Evolutionary conservation across 2,888 invertebrate genomes (phyloP).

Genomic region (Patella ulyssiponensis): DNA sequence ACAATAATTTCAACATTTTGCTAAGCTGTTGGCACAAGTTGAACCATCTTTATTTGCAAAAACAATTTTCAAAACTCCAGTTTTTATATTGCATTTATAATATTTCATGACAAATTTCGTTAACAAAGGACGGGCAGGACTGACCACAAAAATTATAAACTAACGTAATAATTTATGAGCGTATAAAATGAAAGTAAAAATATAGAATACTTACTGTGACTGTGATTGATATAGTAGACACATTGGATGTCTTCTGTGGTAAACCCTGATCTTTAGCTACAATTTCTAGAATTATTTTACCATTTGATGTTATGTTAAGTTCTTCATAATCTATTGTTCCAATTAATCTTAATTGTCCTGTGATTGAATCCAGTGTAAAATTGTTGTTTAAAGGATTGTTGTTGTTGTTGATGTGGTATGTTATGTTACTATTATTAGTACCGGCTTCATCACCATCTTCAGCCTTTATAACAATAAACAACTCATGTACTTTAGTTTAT

Average conservation of each 20-base stretch:
- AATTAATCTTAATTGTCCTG: slow-evolving; percentile 74
- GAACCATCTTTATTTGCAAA: no score
- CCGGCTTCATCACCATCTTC: neutral
- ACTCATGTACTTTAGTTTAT: no score
- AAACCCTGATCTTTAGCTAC: slow-evolving; percentile 58
- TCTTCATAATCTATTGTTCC: slow-evolving; percentile 60
- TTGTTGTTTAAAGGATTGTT: slow-evolving; percentile 33
- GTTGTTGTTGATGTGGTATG: neutral
- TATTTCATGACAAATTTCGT: no score
- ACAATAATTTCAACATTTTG: no score
- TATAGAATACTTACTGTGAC: slow-evolving; percentile 74
- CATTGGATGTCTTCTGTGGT: slow-evolving; percentile 42
- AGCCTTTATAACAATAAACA: no score
- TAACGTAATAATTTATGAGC: no score
- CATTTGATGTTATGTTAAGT: slow-evolving; percentile 40
- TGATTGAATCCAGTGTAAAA: slow-evolving; percentile 79
- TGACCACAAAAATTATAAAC: no score
- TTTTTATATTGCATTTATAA: no score
- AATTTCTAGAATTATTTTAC: slow-evolving; percentile 47
- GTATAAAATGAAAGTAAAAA: no score
- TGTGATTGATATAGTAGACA: slow-evolving; percentile 43
- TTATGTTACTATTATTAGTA: neutral
- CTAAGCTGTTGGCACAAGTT: no score
- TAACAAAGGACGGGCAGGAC: no score
- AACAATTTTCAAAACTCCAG: no score